Conservation (phyloP, 2,797 vertebrate species). For the Megalops cyprinoides region DNA sequence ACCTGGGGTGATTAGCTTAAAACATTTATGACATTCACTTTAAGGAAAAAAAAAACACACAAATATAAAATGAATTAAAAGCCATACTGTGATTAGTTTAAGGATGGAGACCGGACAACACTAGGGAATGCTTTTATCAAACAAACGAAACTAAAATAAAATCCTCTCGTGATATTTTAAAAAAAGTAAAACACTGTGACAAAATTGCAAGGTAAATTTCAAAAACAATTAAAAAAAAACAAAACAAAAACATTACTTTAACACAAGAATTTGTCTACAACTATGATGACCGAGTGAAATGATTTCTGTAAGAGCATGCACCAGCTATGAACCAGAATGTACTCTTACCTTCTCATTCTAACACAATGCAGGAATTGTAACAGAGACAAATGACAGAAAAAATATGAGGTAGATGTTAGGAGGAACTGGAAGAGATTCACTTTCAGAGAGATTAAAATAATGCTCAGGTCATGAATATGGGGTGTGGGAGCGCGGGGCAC, state of each 20-base stretch:
- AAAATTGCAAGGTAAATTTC: conserved; percentile 41
- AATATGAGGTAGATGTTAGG: conserved; percentile 93
- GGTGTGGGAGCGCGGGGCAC: conserved; percentile 61
- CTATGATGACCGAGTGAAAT: conserved; percentile 74
- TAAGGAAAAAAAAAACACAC: background rate
- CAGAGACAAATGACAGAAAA: conserved; percentile 97
- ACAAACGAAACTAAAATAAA: conserved; percentile 45
- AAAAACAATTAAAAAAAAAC: conserved; percentile 62
- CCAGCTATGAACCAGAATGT: conserved; percentile 87
- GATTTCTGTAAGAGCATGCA: conserved; percentile 85
- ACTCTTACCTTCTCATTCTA: conserved; percentile 99
- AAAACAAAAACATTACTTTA: conserved; percentile 35
- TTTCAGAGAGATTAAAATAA: conserved; percentile 80
- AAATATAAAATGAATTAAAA: conserved; percentile 18
- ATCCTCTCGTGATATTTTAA: conserved; percentile 53
- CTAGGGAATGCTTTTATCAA: conserved; percentile 63
- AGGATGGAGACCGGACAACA: conserved; percentile 58
- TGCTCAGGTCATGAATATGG: conserved; percentile 76
- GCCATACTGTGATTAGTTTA: conserved; percentile 43
- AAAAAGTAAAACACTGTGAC: conserved; percentile 38
- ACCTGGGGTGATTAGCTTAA: conserved; percentile 5
- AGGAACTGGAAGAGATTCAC: conserved; percentile 77
- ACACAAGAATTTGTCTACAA: conserved; percentile 63
- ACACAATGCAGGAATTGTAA: conserved; percentile 99
- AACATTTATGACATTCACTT: background rate